Base-by-base conservation (phyloP, 2,797 vertebrate species). In the Lepilemur septentrionalis region DNA sequence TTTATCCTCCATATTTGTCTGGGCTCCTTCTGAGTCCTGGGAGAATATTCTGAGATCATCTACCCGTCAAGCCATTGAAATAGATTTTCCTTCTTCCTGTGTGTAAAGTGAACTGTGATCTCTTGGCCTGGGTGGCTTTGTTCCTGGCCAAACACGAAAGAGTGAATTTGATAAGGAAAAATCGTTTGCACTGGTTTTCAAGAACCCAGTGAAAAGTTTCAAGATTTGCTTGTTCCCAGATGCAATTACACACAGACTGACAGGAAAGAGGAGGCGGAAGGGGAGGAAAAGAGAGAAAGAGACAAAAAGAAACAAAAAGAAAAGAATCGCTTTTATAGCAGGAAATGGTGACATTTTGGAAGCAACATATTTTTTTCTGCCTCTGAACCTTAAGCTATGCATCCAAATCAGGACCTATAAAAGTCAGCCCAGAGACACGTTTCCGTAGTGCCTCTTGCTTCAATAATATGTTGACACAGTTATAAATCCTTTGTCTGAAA, bases 401-500 rank as follows among this genome's bases (percentile, higher is more conserved):
- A 30, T 89, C 85, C 72, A 82, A 91, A 86, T 80, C 38, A 41
- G 50, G 55, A 79, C 67, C 43, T 70, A 52, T 32, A 46, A 95
- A 97, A 92, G 50, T 92, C 91, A 93, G 48, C 70, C 69, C 30
- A 20, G 75, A 85, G 55, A 67, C 81, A 84, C 11, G 6, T 91
- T 92, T 96, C 93, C 17, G 4, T 11, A 84, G 20, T 43, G 20
- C 92, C 52, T 96, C 50, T 90, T 72, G 67, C 82, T 65, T 94
- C 38, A 12, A 30, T 92, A 91, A 93, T 89, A 95, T 89, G 86
- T 75, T 93, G 73, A 86, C 82, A 89, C 85, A 84, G 70, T 96
- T 92, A 90, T 59, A 95, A 97, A 93, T 78, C 88, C 79, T 96
- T 94, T 95, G 92, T 95, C 92, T 96, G 85, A 95, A 91, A 82